phyloP scores from a whole-genome alignment of 1,140 invertebrate species.

The Hestina assimilis region DNA sequence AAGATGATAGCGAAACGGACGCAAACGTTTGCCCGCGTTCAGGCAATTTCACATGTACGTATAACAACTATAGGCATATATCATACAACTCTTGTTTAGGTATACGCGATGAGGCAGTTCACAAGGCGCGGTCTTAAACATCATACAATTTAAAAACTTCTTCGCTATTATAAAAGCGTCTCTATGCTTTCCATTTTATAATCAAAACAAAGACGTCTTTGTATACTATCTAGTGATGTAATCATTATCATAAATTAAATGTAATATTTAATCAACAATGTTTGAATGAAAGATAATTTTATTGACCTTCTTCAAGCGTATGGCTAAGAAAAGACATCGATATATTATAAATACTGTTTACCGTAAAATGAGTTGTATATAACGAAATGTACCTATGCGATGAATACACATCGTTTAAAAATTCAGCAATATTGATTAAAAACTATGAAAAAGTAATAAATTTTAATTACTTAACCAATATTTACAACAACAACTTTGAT shows the following conservation, averaged over 20 bases:
- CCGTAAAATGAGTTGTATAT: too few species aligned
- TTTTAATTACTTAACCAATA: too few species aligned
- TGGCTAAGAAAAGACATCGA: too few species aligned
- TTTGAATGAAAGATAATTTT: conserved; percentile 58
- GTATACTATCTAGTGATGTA: conserved; percentile 37
- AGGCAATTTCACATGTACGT: conserved; percentile 49
- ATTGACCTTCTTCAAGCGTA: conserved; percentile 44
- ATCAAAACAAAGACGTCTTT: too few species aligned
- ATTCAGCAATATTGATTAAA: too few species aligned
- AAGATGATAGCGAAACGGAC: conserved; percentile 49
- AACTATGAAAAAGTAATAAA: too few species aligned
- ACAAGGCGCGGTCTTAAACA: conserved; percentile 69
- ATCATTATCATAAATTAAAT: conserved; percentile 31
- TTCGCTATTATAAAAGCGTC: conserved; percentile 50
- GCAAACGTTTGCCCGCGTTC: conserved; percentile 31
- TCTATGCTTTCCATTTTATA: background rate
- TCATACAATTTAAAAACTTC: too few species aligned
- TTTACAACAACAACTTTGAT: background rate
- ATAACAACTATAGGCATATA: conserved; percentile 57
- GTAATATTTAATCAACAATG: conserved; percentile 23
- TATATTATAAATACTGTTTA: too few species aligned
- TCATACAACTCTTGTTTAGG: conserved; percentile 43
- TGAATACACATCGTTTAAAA: too few species aligned
- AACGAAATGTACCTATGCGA: too few species aligned
- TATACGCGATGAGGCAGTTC: conserved; percentile 49